These are phyloP conservation scores for Tachysurus vachellii DNA, from an alignment of 2,113 vertebrate genomes.

Conservation along the genomic window DNA sequence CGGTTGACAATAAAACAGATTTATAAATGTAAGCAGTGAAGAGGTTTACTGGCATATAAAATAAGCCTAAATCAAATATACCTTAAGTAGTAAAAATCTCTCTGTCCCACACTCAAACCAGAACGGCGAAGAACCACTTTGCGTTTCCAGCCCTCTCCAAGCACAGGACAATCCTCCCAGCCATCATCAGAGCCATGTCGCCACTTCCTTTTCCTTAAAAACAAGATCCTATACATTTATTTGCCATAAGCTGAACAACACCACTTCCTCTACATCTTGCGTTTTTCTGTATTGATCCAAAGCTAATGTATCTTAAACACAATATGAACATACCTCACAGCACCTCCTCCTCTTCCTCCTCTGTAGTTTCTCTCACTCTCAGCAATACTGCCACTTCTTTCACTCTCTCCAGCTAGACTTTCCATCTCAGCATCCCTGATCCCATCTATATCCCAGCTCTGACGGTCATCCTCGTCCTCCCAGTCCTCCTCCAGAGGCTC, in stretches of 20 bases:
- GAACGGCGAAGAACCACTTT: conserved; percentile 81
- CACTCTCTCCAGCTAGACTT: conserved; percentile 72
- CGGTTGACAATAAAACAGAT: not conserved
- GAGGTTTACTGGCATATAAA: not conserved
- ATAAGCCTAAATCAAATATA: conserved; percentile 52
- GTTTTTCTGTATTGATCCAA: too few relatives aligned
- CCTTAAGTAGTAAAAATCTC: conserved; percentile 87
- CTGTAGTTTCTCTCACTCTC: conserved; percentile 59
- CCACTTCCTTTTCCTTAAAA: conserved; percentile 7
- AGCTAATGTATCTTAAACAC: not conserved
- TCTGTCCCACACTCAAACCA: conserved; percentile 78
- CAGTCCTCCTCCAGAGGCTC: conserved; percentile 75
- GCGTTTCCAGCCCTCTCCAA: conserved; percentile 86
- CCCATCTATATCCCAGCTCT: conserved; percentile 46
- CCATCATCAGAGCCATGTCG: conserved; percentile 65
- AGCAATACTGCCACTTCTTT: conserved; percentile 64
- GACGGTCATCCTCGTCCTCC: conserved; percentile 55
- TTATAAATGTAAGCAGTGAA: not conserved
- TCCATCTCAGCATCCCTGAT: conserved; percentile 62
- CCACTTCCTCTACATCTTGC: not conserved
- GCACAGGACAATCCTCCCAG: conserved; percentile 79
- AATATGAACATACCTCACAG: conserved; percentile 29
- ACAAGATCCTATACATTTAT: not conserved
- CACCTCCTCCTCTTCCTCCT: conserved; percentile 27
- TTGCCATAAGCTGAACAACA: not conserved